Evolutionary conservation across 2,888 invertebrate species (phyloP), one percentile per base, ranked within the genome.

Genomic region (Salticus scenicus): DNA sequence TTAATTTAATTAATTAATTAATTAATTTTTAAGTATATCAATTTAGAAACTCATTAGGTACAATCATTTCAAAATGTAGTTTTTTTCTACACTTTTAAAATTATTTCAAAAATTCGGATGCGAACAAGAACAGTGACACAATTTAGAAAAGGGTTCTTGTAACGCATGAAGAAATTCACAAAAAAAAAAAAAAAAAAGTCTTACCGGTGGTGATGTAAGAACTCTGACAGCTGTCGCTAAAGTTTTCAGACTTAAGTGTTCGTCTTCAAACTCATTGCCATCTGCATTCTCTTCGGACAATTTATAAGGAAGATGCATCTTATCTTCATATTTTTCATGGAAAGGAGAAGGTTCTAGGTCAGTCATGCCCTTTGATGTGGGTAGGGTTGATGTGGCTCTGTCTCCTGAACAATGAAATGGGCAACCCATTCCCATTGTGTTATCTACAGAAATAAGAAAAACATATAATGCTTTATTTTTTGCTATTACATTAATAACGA

Each of bases 371-470:
- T 28, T 57, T 20, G 77, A 66, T 20, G 84, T 78, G 27, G 78
- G 78, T 17, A 79, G 64, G 10, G 78, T 79, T 2, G 84, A 78
- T n/a, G 84, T 85, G 8, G 84, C 84, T 20, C 78, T 51, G 33
- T 79, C 74, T 17, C 87, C 87, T 1, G 87, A 76, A 63, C 87
- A 87, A 20, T 81, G 80, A 42, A 87, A 87, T 1, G 87, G 87
- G 63, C 87, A 87, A 20, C 87, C 87, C 81, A 87, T 87, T 10
- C 87, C 87, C 87, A 87, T 87, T 33, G 24, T 24, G 14, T 14
- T 17, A 20, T 24, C 79, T 80, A 47, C 4, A 47, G 30, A 42
- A 10, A 27, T 24, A n/a, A 63, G 28, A 66, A 31, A n/a, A n/a
- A n/a, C n/a, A 51, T 20, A 8, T 10, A 4, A 51, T 8, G 24